Base-by-base conservation (phyloP, 2,797 vertebrate species). In the Gymnodraco acuticeps region DNA sequence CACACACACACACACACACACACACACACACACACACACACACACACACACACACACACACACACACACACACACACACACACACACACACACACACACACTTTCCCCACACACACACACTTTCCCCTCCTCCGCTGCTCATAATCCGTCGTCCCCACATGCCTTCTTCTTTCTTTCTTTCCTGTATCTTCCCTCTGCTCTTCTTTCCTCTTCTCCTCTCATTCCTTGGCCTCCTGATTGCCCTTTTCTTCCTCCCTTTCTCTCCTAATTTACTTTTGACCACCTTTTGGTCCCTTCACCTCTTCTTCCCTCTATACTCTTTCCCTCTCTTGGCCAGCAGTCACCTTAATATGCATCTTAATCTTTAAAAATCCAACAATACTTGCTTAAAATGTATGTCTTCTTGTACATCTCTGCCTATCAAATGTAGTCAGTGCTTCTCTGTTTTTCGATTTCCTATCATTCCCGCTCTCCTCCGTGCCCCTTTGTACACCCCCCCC, bases 51-150 rank as follows among this genome's bases (percentile, higher is more conserved):
- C n/a, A n/a, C n/a, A n/a, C n/a, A n/a, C n/a, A n/a, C n/a, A n/a
- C 75, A 48, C 48, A 50, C 56, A 56, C 27, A 41, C 72, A 58
- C 73, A 33, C 65, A 50, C 45, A 45, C 73, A 53, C 73, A 47
- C 73, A 75, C 54, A 51, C 74, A 45, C 70, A 63, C 48, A 77
- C 59, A 48, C 76, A 63, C 81, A 68, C 55, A 47, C 73, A 11
- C 46, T n/a, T n/a, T n/a, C n/a, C n/a, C n/a, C n/a, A n/a, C n/a
- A n/a, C 53, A 46, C 70, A 70, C n/a, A 63, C 46, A 62, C 65
- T 58, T 66, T 59, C 81, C 77, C 83, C 80, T 87, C 84, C 82
- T 92, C 85, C 41, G 41, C 73, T 74, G 17, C 85, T 82, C 72
- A 66, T 78, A 85, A 82, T 79, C 80, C 77, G 56, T 60, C 74